Conservation (phyloP, 2,888 invertebrate species). For the Cylloceria caligata region DNA sequence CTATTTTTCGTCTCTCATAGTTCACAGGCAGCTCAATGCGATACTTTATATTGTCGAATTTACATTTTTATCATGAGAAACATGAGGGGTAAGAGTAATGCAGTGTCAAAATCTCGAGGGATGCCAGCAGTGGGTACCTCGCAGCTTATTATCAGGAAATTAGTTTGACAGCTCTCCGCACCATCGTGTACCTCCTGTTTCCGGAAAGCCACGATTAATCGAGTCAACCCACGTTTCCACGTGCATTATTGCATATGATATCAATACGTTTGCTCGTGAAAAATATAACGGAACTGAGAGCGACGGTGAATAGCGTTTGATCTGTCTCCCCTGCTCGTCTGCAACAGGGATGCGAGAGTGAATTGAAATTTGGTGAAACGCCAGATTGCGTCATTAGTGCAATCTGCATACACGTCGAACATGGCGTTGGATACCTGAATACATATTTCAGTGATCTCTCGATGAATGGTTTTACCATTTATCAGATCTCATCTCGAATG, state of each 20-base stretch:
- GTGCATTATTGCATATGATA: constrained; percentile 20
- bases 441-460: neutral
- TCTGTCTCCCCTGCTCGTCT: neutral
- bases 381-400: neutral
- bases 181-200: constrained; percentile 1
- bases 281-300: neutral
- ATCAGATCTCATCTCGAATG: neutral
- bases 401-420: constrained; percentile 7
- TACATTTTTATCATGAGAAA: constrained; percentile 14
- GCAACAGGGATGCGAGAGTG: neutral
- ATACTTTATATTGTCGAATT: constrained; percentile 21
- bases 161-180: constrained; percentile 21
- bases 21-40: neutral
- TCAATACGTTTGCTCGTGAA: constrained; percentile 32
- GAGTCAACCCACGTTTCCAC: neutral
- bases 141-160: constrained; percentile 47
- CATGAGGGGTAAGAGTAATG: neutral
- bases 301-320: neutral
- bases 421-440: neutral
- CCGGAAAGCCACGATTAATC: constrained; percentile 37
- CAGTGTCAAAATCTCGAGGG: constrained; percentile 21
- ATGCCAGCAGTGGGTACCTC: neutral
- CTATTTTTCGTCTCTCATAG: neutral
- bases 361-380: constrained; percentile 14
- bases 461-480: neutral